Evolutionary conservation across 2,113 vertebrate genomes (phyloP).

Genomic region (Nerophis ophidion): DNA sequence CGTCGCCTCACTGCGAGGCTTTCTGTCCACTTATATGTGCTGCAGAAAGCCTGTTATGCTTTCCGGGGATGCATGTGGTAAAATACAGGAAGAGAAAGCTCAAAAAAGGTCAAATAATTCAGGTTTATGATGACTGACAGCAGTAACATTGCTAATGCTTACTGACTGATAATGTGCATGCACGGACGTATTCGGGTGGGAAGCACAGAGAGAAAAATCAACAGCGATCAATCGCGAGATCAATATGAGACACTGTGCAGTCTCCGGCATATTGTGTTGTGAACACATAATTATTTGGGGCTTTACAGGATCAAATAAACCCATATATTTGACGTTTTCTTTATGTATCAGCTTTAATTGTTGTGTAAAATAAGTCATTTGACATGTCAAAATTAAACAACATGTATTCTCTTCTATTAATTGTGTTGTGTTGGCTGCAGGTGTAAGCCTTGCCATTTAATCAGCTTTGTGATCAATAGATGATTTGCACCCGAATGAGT

Average conservation of each 20-base stretch:
- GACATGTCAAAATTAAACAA: too few species aligned
- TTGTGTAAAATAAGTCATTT: background rate
- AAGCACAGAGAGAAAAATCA: background rate
- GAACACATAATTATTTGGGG: slow-evolving; percentile 2
- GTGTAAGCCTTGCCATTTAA: background rate
- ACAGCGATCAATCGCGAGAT: slow-evolving; percentile 17
- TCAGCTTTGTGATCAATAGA: background rate
- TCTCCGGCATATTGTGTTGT: slow-evolving; percentile 1
- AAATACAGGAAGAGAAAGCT: background rate
- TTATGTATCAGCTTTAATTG: background rate
- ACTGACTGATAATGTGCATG: slow-evolving; percentile 10
- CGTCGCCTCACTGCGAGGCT: slow-evolving; percentile 22
- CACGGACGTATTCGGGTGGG: slow-evolving; percentile 1
- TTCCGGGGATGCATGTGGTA: background rate
- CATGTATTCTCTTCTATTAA: too few species aligned
- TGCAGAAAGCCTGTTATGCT: background rate
- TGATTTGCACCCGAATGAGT: background rate
- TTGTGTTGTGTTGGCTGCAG: too few species aligned
- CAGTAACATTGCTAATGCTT: background rate
- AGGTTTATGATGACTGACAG: background rate
- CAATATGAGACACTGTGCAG: slow-evolving; percentile 4
- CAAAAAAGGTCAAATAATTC: too few species aligned
- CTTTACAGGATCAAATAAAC: background rate
- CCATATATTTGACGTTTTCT: background rate
- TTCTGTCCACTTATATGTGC: slow-evolving; percentile 7